Percentiles rank a stretch among this genome's conserved stretches.
phyloP scores from a whole-genome alignment of 2,113 vertebrate genomes.

The Corythoichthys intestinalis region DNA sequence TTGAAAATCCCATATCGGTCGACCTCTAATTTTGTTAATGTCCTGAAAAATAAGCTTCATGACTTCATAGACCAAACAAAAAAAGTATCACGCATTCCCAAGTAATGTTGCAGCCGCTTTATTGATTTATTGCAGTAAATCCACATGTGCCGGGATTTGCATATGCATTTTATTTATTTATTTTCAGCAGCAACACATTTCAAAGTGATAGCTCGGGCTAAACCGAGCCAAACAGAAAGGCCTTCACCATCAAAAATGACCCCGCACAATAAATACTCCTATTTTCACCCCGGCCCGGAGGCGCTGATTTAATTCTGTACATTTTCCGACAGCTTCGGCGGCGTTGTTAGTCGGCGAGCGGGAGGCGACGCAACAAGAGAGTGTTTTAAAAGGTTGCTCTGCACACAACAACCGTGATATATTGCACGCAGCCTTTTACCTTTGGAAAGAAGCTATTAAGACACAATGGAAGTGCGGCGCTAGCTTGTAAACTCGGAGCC shows the following conservation, averaged over 20 bases:
- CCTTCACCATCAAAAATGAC: neutral
- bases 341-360: neutral
- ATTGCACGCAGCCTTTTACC: neutral
- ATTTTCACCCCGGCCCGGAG: neutral
- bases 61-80: neutral
- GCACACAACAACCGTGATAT: neutral
- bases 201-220: neutral
- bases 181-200: neutral
- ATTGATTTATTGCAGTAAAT: neutral
- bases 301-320: slow-evolving; percentile 2
- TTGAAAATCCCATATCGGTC: no score
- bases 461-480: neutral
- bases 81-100: neutral
- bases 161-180: neutral
- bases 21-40: no score
- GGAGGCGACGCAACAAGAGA: neutral
- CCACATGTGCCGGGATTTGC: neutral
- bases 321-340: neutral
- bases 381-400: slow-evolving; percentile 5
- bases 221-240: neutral
- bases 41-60: no score
- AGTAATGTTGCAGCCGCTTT: neutral
- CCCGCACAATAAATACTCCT: neutral
- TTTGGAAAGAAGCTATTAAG: neutral
- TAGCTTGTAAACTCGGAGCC: neutral